Conservation (phyloP, 2,113 vertebrate genomes). For the Paracanthobrama guichenoti region DNA sequence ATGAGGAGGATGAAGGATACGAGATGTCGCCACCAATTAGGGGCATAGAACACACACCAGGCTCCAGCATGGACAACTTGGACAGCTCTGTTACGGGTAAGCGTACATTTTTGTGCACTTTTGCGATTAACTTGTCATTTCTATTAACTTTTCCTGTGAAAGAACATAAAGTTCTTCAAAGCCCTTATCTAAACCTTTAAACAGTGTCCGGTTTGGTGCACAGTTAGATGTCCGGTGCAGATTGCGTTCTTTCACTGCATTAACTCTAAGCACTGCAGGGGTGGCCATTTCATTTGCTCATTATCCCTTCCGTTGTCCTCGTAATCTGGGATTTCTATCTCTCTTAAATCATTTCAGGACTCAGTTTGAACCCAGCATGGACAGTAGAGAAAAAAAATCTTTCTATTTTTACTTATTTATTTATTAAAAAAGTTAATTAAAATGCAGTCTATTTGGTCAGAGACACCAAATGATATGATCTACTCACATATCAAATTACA, state of each 20-base stretch:
- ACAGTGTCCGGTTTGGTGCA: not conserved
- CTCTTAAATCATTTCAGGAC: conserved; percentile 6
- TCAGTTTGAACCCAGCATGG: conserved; percentile 24
- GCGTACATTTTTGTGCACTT: not conserved
- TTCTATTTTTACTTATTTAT: not conserved
- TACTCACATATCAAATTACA: conserved; percentile 47
- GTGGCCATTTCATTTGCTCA: conserved; percentile 31
- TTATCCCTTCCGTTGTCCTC: conserved; percentile 33
- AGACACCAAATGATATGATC: conserved; percentile 42
- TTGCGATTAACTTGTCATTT: not conserved
- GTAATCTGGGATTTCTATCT: conserved; percentile 19
- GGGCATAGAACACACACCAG: conserved; percentile 92
- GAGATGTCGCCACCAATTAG: conserved; percentile 86
- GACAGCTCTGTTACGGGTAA: conserved; percentile 98
- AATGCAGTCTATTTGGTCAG: conserved; percentile 34
- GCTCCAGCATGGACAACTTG: conserved; percentile 97
- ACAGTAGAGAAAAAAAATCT: conserved; percentile 9
- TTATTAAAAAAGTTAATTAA: conserved; percentile 43
- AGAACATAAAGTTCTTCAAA: not conserved
- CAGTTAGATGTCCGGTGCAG: not conserved
- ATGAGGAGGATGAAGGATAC: conserved; percentile 88
- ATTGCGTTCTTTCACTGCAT: conserved; percentile 1
- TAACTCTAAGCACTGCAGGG: not conserved
- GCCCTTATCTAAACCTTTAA: not conserved
- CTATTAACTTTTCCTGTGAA: not conserved